phyloP scores from a whole-genome alignment of 1,140 invertebrate species.

The Aphelinus atriplicis region DNA sequence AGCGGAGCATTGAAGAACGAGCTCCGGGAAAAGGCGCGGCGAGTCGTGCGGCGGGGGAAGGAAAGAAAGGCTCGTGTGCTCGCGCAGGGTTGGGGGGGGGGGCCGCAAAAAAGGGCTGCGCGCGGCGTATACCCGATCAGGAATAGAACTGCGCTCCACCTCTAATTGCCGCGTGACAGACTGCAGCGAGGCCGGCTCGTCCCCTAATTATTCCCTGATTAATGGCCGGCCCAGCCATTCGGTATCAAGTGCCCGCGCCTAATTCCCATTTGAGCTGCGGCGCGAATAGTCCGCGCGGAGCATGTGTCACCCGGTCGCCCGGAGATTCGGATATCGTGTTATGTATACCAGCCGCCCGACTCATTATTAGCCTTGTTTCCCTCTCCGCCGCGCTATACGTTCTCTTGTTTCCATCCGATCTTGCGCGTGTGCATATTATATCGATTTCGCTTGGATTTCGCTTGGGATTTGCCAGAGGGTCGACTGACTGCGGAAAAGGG shows the following conservation, averaged over 20 bases:
- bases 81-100: constrained; percentile 40
- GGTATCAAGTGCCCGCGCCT: constrained; percentile 49
- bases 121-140: background rate
- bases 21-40: constrained; percentile 44
- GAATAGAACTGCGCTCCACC: background rate
- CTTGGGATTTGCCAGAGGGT: too few species aligned
- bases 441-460: too few species aligned
- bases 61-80: constrained; percentile 15
- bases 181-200: constrained; percentile 47
- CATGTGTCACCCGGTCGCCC: too few species aligned
- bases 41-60: constrained; percentile 41
- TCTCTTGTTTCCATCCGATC: too few species aligned
- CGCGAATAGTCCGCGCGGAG: constrained; percentile 1
- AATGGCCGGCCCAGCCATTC: constrained; percentile 49
- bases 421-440: too few species aligned
- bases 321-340: too few species aligned
- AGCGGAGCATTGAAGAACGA: constrained; percentile 54
- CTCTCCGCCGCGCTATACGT: background rate
- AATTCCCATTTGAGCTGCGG: constrained; percentile 51
- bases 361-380: background rate
- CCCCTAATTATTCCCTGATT: constrained; percentile 62
- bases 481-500: background rate
- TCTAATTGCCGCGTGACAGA: background rate
- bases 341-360: too few species aligned
- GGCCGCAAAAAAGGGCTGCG: background rate